Evolutionary conservation across 2,113 vertebrate species (phyloP).

Genomic region (Cranoglanis bouderius): DNA sequence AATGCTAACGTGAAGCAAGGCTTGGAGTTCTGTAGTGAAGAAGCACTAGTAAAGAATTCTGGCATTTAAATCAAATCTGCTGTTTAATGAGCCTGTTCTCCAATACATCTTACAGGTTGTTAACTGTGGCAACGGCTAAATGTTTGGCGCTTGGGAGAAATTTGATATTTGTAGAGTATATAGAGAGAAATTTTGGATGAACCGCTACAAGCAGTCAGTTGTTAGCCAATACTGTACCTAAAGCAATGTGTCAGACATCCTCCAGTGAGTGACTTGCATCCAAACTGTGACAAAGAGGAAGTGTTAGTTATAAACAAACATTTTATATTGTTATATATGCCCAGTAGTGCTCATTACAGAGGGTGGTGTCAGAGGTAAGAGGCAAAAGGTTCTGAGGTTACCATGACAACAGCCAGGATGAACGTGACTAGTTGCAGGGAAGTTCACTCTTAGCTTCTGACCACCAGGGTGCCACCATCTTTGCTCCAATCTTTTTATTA

Average conservation of each 20-base stretch:
- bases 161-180: neutral
- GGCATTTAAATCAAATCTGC: neutral
- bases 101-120: neutral
- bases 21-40: neutral
- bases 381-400: slow-evolving; percentile 16
- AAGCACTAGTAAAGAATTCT: neutral
- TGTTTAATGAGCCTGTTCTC: neutral
- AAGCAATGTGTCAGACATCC: neutral
- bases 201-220: neutral
- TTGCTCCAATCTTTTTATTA: neutral
- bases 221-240: neutral
- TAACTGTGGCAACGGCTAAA: neutral
- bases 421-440: slow-evolving; percentile 23
- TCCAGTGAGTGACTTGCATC: neutral
- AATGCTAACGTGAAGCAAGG: neutral
- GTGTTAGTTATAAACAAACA: slow-evolving; percentile 3
- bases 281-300: neutral
- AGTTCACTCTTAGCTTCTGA: neutral
- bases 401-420: slow-evolving; percentile 36
- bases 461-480: slow-evolving; percentile 22
- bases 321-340: neutral
- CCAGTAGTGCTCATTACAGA: neutral
- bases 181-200: neutral
- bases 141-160: neutral
- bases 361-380: neutral